These are phyloP conservation scores for Eulemur albifrons DNA, from an alignment of 2,797 vertebrate genomes.

Conservation along the genomic window DNA sequence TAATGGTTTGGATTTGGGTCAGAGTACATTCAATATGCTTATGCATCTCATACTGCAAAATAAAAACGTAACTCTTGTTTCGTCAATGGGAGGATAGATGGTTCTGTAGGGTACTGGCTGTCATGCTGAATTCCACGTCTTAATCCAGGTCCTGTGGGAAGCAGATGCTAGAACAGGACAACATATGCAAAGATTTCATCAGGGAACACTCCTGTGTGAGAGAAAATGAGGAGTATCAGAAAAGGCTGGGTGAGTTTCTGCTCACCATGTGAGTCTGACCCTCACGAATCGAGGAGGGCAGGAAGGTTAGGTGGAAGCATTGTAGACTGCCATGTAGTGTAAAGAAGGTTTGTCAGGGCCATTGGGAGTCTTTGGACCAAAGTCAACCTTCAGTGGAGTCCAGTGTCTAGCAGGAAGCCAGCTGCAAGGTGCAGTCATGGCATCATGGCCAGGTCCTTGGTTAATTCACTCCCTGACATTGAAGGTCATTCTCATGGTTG, in stretches of 20 bases:
- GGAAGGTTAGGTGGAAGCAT: not conserved
- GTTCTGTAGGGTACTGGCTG: not conserved
- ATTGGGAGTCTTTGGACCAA: not conserved
- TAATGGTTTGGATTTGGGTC: not conserved
- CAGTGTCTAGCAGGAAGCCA: not conserved
- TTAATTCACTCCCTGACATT: not conserved
- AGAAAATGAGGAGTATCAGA: not conserved
- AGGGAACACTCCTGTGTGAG: not conserved
- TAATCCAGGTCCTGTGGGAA: not conserved
- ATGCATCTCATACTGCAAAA: constrained; percentile 53
- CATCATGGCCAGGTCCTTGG: not conserved
- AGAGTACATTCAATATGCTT: constrained; percentile 46
- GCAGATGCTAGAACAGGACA: not conserved
- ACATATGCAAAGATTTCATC: not conserved
- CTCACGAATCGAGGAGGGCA: not conserved
- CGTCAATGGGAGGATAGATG: constrained; percentile 44
- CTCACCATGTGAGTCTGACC: not conserved
- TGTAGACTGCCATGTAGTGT: not conserved
- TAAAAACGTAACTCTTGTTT: constrained; percentile 61
- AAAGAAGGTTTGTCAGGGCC: not conserved
- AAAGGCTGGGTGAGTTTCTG: not conserved
- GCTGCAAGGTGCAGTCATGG: not conserved
- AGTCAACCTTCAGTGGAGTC: not conserved
- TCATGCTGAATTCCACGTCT: not conserved
- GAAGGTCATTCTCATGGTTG: not conserved